Base-by-base conservation (phyloP, 2,888 invertebrate genomes). In the Mamestra brassicae region DNA sequence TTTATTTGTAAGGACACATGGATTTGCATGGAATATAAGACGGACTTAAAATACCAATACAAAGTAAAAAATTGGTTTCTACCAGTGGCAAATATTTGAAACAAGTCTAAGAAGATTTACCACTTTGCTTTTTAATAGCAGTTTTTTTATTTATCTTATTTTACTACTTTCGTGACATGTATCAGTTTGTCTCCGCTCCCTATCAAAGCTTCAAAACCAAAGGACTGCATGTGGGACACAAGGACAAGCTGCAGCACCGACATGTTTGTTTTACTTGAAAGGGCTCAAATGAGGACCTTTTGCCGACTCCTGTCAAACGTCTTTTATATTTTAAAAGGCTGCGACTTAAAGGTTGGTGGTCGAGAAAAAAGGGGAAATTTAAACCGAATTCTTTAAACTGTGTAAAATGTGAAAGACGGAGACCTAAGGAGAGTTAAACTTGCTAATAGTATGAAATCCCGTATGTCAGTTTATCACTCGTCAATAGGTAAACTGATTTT, bases 241-340 rank as follows among this genome's bases (percentile, higher is more conserved):
- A 60, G 55, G 38, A 55, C 50, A 45, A 63, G 26, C 15, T 42
- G 57, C 65, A 5, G 26, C 26, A 55, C 54, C 7, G 60, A 55
- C 62, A 58, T 67, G 63, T 81, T 76, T 81, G 60, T 70, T 50
- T 36, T 36, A 3, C 34, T 17, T 75, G 42, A 79, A 81, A 66
- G 34, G 47, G 15, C 55, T 81, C 42, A 47, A 45, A 58, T 58
- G 66, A 71, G 62, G 52, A 47, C n/a, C 52, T 58, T 50, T 63
- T 4, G 7, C 58, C 4, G 34, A 38, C 34, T 60, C 50, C 54
- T 62, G 52, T 17, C 13, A 26, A 13, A 17, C 17, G 45, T 4
- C 60, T 45, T 65, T 69, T 66, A 54, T 26, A 55, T 62, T 54
- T 60, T 26, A 34, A 73, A 68, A 68, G 11, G 17, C 55, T 26